Percentiles rank a stretch among this genome's conserved stretches.
phyloP scores from a whole-genome alignment of 2,888 invertebrate genomes.

The Thelaira solivaga region DNA sequence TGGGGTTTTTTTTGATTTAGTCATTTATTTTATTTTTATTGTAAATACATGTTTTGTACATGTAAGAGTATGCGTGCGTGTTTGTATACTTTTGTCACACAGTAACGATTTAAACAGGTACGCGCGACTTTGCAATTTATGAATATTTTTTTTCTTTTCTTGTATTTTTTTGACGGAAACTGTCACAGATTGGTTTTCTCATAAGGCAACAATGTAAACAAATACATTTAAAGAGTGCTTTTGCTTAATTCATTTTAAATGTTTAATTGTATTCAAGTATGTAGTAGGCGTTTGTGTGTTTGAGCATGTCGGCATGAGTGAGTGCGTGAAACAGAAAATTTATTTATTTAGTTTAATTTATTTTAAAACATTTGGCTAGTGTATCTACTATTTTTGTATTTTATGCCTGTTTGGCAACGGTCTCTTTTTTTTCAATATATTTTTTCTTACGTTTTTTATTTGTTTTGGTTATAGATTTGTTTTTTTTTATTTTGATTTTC shows the following conservation, averaged over 20 bases:
- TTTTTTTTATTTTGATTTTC: too few species aligned
- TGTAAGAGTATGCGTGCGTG: too few species aligned
- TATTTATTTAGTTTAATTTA: neutral
- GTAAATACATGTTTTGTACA: too few species aligned
- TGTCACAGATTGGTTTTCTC: constrained; percentile 48
- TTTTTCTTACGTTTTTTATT: too few species aligned
- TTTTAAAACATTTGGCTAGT: constrained; percentile 23
- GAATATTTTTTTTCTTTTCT: constrained; percentile 2
- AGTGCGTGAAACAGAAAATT: too few species aligned
- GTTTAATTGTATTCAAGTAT: too few species aligned
- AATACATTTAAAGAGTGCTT: neutral
- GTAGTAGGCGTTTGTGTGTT: too few species aligned
- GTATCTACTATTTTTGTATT: constrained; percentile 22
- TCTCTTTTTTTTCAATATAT: constrained; percentile 12
- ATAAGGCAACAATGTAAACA: constrained; percentile 53
- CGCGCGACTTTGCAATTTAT: constrained; percentile 12
- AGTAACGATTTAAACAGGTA: constrained; percentile 42
- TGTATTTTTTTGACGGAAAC: constrained; percentile 41
- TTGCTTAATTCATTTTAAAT: neutral
- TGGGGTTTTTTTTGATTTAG: too few species aligned
- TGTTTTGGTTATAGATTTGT: constrained; percentile 20
- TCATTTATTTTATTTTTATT: too few species aligned
- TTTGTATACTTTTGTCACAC: constrained; percentile 10
- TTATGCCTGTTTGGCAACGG: constrained; percentile 19
- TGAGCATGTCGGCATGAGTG: too few species aligned